phyloP scores from a whole-genome alignment of 2,113 vertebrate species.

The Nerophis lumbriciformis region DNA sequence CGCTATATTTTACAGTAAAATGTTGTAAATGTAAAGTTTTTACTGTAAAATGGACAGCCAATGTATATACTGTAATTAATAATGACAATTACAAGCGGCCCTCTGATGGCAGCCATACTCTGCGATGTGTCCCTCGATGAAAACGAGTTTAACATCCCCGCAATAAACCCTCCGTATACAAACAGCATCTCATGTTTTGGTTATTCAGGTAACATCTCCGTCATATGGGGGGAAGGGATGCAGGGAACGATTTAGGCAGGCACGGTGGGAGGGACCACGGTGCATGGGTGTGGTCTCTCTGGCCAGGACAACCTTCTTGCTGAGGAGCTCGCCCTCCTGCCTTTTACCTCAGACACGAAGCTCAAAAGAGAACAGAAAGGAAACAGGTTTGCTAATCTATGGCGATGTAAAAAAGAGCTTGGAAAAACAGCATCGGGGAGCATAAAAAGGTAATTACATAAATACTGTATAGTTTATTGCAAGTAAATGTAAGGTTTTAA shows the following conservation, averaged over 20 bases:
- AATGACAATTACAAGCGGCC: too few species aligned
- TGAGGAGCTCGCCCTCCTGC: conserved; percentile 22
- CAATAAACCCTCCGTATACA: too few species aligned
- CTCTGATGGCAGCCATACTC: too few species aligned
- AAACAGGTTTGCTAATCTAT: background rate
- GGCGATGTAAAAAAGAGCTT: background rate
- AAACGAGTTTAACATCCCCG: too few species aligned
- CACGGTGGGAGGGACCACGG: conserved; percentile 33
- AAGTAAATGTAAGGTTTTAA: too few species aligned
- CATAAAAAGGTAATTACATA: background rate
- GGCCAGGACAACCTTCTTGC: conserved; percentile 42
- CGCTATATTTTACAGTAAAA: too few species aligned
- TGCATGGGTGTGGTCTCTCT: conserved; percentile 6
- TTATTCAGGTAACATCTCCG: conserved; percentile 19
- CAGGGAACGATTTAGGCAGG: background rate
- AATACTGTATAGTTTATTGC: too few species aligned
- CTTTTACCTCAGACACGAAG: conserved; percentile 12
- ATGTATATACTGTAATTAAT: too few species aligned
- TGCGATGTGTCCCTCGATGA: too few species aligned
- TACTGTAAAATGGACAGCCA: too few species aligned
- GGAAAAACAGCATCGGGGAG: background rate
- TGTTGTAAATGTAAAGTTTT: too few species aligned
- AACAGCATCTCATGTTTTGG: too few species aligned
- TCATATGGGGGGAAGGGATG: conserved; percentile 3
- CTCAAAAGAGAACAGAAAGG: background rate